phyloP scores from a whole-genome alignment of 2,888 invertebrate species.

The Melipona bicolor region DNA sequence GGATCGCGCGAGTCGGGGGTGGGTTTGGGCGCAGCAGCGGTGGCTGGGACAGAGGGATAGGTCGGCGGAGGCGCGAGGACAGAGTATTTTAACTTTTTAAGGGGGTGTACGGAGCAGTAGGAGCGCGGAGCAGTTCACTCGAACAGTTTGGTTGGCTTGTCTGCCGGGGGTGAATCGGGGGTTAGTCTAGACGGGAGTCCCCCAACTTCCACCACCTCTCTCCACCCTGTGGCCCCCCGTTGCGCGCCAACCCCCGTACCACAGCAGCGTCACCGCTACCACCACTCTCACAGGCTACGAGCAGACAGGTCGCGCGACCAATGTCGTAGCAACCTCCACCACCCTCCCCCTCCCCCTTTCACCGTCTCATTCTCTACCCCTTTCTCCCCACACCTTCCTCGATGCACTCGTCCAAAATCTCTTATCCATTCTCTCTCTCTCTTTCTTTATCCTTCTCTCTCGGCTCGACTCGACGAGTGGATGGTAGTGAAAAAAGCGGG shows the following conservation, averaged over 20 bases:
- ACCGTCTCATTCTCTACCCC: constrained; percentile 31
- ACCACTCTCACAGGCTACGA: constrained; percentile 76
- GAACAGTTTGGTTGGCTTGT: constrained; percentile 83
- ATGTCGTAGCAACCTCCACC: constrained; percentile 77
- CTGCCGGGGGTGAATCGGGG: constrained; percentile 78
- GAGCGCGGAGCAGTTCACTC: constrained; percentile 79
- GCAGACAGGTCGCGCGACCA: constrained; percentile 81
- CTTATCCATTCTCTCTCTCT: constrained; percentile 72
- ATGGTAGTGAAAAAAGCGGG: constrained; percentile 44
- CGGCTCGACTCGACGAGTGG: constrained; percentile 62
- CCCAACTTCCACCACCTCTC: constrained; percentile 72
- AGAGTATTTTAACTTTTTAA: constrained; percentile 82
- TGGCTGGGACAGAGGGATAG: constrained; percentile 60
- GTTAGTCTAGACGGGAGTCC: constrained; percentile 82
- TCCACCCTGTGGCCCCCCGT: constrained; percentile 61
- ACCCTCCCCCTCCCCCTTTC: constrained; percentile 17
- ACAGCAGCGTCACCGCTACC: constrained; percentile 60
- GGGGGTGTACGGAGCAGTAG: constrained; percentile 70
- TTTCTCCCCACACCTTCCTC: constrained; percentile 56
- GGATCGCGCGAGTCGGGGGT: constrained; percentile 55
- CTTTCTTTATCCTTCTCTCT: constrained; percentile 21
- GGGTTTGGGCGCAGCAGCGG: constrained; percentile 50
- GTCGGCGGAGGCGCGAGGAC: constrained; percentile 73
- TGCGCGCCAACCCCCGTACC: constrained; percentile 62
- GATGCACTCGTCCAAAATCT: constrained; percentile 80